Evolutionary conservation across 2,888 invertebrate species (phyloP), one percentile per base, ranked within the genome.

Genomic region (Notodonta ziczac): DNA sequence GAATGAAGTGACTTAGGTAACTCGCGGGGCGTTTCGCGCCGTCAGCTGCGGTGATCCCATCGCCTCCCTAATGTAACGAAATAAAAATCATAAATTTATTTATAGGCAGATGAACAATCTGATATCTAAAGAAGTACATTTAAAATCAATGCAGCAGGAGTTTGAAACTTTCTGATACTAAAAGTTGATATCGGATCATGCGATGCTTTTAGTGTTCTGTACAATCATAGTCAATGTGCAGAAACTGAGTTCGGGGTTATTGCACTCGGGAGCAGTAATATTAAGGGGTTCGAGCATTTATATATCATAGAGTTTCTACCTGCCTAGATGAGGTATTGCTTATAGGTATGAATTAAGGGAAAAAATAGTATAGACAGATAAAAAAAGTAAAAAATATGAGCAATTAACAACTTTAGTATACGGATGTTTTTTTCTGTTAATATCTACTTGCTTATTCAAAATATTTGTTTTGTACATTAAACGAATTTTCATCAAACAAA

Each of bases 21-120:
- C 85, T 88, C 82, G 87, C 82, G 82, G 13, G 24, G 83, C 86
- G 82, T 82, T 88, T 88, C 78, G 79, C 80, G 84, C 83, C 88
- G 89, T 84, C 92, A 91, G 91, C 92, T 91, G 92, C 80, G 86
- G 82, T 86, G 88, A 83, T 91, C 89, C 87, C 91, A 90, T 79
- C 89, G 89, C 86, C 80, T 87, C 81, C 82, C 82, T 86, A 86
- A 89, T 88, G 89, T 85, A 81, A 84, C 78, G 76, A 83, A 88
- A 90, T 87, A 89, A 90, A 89, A 88, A 86, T 83, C 84, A 84
- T 84, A n/a, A n/a, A 87, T 85, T 86, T 84, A 84, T 85, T 83
- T 84, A 86, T 85, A 80, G 78, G 77, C 79, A 82, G 81, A 78
- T 80, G 72, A 74, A 80, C 72, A 78, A 77, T 77, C 77, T 81